Base-by-base conservation (phyloP, 2,888 invertebrate species). In the Rhamphomyia laevipes region DNA sequence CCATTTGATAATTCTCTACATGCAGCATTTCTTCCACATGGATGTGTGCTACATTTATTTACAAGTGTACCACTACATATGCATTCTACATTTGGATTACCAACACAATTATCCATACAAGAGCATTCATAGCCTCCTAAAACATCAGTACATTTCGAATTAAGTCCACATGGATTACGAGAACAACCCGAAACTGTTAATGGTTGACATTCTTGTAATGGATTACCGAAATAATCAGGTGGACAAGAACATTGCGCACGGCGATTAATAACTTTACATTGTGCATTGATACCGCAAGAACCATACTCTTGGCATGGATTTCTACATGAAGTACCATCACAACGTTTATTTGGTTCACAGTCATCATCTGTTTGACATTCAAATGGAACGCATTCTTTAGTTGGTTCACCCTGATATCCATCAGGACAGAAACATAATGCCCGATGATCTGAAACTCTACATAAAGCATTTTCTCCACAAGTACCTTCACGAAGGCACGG, bases 361-460 rank as follows among this genome's bases (percentile, higher is more conserved):
- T 91, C 89, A 10, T 77, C 74, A 63, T 88, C 82, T 45, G 74
- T 73, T 48, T 78, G 74, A 59, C 92, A 92, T 70, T 89, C 87
- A 55, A 85, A 82, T 53, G 82, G 77, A 53, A 78, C 77, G 60
- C 90, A 90, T 60, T 80, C 78, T 55, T 77, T 80, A 50, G 77
- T 78, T 1, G 90, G 87, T 63, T 90, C 86, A 1, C 89, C 89
- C 56, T 84, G 84, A 62, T 77, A 87, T 15, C 91, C 89, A 61
- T 87, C 86, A 1, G 89, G 88, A 63, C 93, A 93, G 51, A 87
- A 77, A 63, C 93, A 93, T 4, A 92, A 77, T 42, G 87, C 83
- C 40, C 86, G 77, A 67, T 91, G 92, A 56, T 85, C 83, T 3
- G 83, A 80, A 0, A 86, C 80, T 54, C 81, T 77, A 63, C 92